Evolutionary conservation across 2,113 vertebrate genomes (phyloP).

Genomic region (Brachypteracias leptosomus): DNA sequence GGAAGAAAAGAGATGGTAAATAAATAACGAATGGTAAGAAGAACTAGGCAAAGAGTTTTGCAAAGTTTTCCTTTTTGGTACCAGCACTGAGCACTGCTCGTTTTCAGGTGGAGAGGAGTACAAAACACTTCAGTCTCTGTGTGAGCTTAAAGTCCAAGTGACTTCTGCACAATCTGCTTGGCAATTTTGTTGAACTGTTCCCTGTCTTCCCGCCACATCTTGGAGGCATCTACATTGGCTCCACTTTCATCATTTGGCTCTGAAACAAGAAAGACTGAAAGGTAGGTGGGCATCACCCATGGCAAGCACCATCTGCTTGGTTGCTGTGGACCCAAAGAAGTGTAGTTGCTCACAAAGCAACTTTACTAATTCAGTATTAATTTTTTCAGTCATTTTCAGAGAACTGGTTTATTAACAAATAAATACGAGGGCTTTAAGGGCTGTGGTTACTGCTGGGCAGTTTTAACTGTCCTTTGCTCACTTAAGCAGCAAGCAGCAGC

Average conservation of each 20-base stretch:
- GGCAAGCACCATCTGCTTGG: not conserved
- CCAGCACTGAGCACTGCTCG: constrained; percentile 31
- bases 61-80: constrained; percentile 58
- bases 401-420: not conserved
- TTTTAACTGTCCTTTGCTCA: not conserved
- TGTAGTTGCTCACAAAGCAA: not conserved
- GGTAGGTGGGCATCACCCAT: not conserved
- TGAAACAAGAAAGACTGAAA: constrained; percentile 57
- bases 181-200: constrained; percentile 92
- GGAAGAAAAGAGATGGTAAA: not conserved
- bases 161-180: constrained; percentile 93
- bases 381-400: not conserved
- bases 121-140: constrained; percentile 38
- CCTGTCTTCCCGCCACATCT: constrained; percentile 97
- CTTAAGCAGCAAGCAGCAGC: not conserved
- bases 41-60: constrained; percentile 19
- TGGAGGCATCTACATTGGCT: constrained; percentile 94
- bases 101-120: constrained; percentile 16
- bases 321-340: not conserved
- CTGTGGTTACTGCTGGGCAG: not conserved
- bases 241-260: constrained; percentile 97
- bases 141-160: constrained; percentile 82
- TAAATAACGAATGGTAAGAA: not conserved
- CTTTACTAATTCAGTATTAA: not conserved
- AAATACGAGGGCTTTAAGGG: not conserved